These are phyloP conservation scores for Mixornis gularis DNA, from an alignment of 2,113 vertebrate genomes.

Conservation along the genomic window DNA sequence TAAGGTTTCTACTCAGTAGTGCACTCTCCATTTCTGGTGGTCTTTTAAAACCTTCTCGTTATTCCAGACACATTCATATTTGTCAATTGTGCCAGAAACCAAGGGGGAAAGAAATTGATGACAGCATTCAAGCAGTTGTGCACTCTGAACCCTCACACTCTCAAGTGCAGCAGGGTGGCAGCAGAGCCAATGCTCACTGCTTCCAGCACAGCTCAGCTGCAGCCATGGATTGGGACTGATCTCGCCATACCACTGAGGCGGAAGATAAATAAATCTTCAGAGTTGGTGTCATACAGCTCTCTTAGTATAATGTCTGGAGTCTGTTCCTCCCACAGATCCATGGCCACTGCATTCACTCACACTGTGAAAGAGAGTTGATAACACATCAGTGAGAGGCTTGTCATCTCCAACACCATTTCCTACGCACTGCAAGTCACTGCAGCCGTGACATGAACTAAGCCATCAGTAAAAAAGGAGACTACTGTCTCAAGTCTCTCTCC, in stretches of 20 bases:
- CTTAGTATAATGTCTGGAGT: background rate
- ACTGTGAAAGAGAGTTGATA: background rate
- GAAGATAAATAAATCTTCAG: background rate
- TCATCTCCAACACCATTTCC: rapidly evolving
- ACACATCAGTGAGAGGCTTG: background rate
- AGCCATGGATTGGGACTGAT: rapidly evolving
- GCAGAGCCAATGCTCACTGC: background rate
- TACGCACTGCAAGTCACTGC: rapidly evolving
- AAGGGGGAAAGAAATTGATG: background rate
- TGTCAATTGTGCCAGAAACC: background rate
- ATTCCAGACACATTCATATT: background rate
- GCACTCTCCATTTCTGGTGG: background rate
- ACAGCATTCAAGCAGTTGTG: rapidly evolving
- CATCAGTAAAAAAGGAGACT: background rate
- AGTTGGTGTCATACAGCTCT: background rate
- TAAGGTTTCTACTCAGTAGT: background rate
- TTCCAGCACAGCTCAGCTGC: background rate
- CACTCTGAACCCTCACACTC: background rate
- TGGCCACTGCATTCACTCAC: background rate
- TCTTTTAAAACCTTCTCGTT: background rate
- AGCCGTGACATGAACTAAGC: background rate
- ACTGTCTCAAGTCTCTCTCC: background rate
- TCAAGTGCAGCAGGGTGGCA: background rate
- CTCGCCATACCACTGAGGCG: rapidly evolving
- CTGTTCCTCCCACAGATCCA: background rate